Percentiles rank a stretch among this genome's conserved stretches.
These are phyloP conservation scores for Anguilla megastoma DNA, from an alignment of 2,797 vertebrate genomes.

Conservation along the genomic window DNA sequence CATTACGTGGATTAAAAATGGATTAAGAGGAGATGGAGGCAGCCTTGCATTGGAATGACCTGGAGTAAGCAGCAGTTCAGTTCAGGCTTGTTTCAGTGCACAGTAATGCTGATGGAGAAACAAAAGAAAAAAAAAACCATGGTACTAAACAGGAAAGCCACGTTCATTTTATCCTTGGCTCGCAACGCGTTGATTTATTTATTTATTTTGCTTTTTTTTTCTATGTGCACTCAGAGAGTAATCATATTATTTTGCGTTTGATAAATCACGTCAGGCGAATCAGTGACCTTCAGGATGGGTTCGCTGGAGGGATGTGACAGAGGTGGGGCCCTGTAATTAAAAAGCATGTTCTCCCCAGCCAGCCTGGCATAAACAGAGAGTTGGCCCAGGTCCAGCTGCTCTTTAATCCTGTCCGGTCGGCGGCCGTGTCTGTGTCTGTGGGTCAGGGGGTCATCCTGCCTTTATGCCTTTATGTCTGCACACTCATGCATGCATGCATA, in stretches of 20 bases:
- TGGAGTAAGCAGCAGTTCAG: conserved; percentile 6
- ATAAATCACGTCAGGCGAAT: conserved; percentile 69
- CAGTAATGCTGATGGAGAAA: conserved; percentile 43
- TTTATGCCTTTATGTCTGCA: conserved; percentile 53
- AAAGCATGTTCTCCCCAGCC: conserved; percentile 82
- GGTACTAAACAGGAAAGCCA: conserved; percentile 49
- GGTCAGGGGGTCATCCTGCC: conserved; percentile 81
- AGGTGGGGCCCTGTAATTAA: conserved; percentile 81
- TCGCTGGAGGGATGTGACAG: conserved; percentile 72
- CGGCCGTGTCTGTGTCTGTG: conserved; percentile 74
- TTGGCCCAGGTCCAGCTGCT: conserved; percentile 74
- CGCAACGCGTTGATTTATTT: neutral
- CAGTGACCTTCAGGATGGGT: conserved; percentile 65
- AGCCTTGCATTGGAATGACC: conserved; percentile 55
- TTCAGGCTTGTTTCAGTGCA: conserved; percentile 33
- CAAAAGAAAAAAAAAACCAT: conserved; percentile 20
- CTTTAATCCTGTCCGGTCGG: conserved; percentile 81
- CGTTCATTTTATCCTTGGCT: conserved; percentile 47
- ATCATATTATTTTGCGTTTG: conserved; percentile 73
- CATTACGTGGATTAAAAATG: conserved; percentile 55
- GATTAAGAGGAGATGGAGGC: conserved; percentile 47
- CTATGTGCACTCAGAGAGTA: conserved; percentile 52
- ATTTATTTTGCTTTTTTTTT: conserved; percentile 48
- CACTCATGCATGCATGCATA: neutral
- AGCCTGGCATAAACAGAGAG: conserved; percentile 77